Evolutionary conservation across 1,140 invertebrate species (phyloP), one percentile per base, ranked within the genome.

Genomic region (Drosophila subpulchrella): DNA sequence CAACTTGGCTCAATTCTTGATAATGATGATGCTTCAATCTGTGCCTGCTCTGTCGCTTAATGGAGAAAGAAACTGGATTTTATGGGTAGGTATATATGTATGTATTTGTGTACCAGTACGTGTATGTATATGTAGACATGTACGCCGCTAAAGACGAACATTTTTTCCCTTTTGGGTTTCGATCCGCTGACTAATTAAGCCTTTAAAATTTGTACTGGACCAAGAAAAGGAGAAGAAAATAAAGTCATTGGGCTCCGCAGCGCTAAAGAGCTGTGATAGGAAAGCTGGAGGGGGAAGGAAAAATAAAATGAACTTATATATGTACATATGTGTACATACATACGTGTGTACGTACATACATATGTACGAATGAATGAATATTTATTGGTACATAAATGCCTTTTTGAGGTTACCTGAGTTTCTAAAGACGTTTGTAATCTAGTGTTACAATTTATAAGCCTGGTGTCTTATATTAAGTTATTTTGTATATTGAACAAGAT

Each of bases 141-240:
- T 30, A 46, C 44, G 20, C 27, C 17, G 17, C 36, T 51, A 30
- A n/a, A 73, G 50, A 51, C 48, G 15, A 60, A 53, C 34, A 39
- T 44, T 38, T 42, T 51, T 65, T 41, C 44, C 72, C 63, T 57
- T 63, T 66, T 72, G 53, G 57, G 57, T 44, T 53, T 82, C 54
- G 65, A 88, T 76, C 50, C 66, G 65, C 75, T 76, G 78, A 82
- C 82, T 86, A 86, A 86, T 86, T 86, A 86, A 86, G 82, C 83
- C 83, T 67, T 86, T 79, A 78, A 79, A 82, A 88, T 78, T 75
- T 65, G 47, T 50, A 56, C 55, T 36, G 58, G 50, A 27, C 42
- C 41, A 50, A 30, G 42, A 44, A 24, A 68, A 34, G 57, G 36
- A 55, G 60, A 59, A 36, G 65, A 78, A 82, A 86, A 86, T 88